A percentile compares a stretch with the other conserved stretches of the same genome.
Conservation (phyloP, 2,797 vertebrate species). For the Labroides dimidiatus region DNA sequence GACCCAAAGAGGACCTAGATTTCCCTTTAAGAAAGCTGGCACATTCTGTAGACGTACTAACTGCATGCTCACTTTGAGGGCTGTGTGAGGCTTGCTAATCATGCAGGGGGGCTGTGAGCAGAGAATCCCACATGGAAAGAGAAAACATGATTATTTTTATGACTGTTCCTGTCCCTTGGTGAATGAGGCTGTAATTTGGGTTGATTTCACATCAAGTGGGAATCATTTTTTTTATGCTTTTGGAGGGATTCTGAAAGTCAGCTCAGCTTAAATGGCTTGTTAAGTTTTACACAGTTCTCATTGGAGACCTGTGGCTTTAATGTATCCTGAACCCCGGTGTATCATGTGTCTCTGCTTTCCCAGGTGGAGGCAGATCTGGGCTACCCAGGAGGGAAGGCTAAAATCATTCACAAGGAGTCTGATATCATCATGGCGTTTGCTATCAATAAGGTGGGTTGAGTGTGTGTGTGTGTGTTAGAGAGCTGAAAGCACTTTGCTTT, state of each 20-base stretch:
- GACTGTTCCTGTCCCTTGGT: constrained; percentile 11
- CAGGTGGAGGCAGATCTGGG: constrained; percentile 98
- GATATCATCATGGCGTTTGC: constrained; percentile 99
- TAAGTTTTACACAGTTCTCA: background rate
- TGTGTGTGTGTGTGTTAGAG: background rate
- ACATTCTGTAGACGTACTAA: constrained; percentile 64
- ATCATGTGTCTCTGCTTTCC: constrained; percentile 63
- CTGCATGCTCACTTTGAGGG: constrained; percentile 75
- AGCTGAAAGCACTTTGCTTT: background rate
- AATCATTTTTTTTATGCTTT: constrained; percentile 7
- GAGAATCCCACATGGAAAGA: constrained; percentile 35
- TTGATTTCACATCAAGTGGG: constrained; percentile 7
- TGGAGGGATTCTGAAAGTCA: background rate
- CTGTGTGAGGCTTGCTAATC: constrained; percentile 48
- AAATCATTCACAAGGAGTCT: constrained; percentile 97
- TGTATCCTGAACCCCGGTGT: constrained; percentile 6
- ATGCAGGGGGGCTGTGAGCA: constrained; percentile 24
- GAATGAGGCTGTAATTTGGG: constrained; percentile 17
- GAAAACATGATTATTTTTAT: constrained; percentile 1
- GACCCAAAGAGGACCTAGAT: constrained; percentile 20
- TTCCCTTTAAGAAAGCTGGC: constrained; percentile 30
- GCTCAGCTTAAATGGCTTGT: background rate
- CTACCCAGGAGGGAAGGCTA: constrained; percentile 98
- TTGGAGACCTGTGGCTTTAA: background rate
- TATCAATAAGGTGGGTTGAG: constrained; percentile 91